Conservation (phyloP, 2,113 vertebrate genomes). For the Anoplopoma fimbria region DNA sequence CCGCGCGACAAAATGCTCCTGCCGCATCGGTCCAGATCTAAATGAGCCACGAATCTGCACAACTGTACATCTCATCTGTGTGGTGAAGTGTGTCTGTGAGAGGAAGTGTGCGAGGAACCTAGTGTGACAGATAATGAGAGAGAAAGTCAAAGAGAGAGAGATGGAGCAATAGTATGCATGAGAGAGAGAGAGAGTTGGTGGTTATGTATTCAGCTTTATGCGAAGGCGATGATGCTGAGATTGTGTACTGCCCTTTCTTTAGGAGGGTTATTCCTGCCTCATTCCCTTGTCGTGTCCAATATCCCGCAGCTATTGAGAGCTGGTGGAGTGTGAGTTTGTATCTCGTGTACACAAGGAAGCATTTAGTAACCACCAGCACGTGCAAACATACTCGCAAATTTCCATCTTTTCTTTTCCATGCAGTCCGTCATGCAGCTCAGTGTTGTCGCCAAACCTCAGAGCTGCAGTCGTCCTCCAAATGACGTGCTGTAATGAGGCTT, state of each 20-base stretch:
- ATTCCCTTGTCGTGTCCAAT: constrained; percentile 50
- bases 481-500: constrained; percentile 49
- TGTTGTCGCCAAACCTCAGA: constrained; percentile 47
- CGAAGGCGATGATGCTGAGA: constrained; percentile 43
- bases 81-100: constrained; percentile 36
- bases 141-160: constrained; percentile 10
- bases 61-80: constrained; percentile 66
- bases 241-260: constrained; percentile 38
- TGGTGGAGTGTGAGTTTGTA: constrained; percentile 29
- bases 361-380: constrained; percentile 47
- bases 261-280: constrained; percentile 19
- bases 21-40: constrained; percentile 63
- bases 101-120: constrained; percentile 14
- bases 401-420: constrained; percentile 37
- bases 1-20: constrained; percentile 32
- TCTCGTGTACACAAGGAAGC: constrained; percentile 21
- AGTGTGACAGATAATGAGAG: constrained; percentile 45
- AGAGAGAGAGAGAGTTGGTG: constrained; percentile 7
- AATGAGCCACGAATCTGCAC: constrained; percentile 67
- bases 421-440: constrained; percentile 20
- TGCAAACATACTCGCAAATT: constrained; percentile 3
- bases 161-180: neutral
- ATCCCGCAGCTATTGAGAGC: constrained; percentile 36
- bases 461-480: constrained; percentile 19
- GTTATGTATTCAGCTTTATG: constrained; percentile 45